A percentile compares a stretch with the other conserved stretches of the same genome.
These are phyloP conservation scores for Metacarcinus magister DNA, from an alignment of 2,888 invertebrate species.

Conservation along the genomic window DNA sequence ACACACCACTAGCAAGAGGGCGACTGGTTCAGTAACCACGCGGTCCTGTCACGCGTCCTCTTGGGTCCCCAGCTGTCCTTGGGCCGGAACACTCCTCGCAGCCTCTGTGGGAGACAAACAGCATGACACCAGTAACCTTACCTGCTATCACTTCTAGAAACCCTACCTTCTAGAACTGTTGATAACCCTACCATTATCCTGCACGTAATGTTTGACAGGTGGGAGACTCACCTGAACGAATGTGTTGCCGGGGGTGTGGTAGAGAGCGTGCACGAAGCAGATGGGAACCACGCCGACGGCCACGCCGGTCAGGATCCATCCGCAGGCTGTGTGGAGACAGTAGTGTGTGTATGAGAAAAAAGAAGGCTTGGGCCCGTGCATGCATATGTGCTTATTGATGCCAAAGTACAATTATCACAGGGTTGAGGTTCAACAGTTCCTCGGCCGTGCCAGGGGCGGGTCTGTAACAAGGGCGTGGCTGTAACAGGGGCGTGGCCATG, in stretches of 20 bases:
- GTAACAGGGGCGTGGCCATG: neutral
- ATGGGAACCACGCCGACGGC: neutral
- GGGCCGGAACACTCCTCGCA: constrained; percentile 86
- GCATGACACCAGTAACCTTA: too few species aligned
- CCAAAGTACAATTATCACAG: neutral
- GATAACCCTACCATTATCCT: too few species aligned
- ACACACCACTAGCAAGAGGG: too few species aligned
- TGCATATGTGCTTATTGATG: neutral
- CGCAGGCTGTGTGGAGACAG: neutral
- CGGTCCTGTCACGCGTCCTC: constrained; percentile 51
- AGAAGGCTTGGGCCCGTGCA: neutral
- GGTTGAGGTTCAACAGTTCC: neutral
- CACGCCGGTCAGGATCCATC: neutral
- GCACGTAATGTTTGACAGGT: too few species aligned
- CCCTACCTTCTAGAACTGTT: too few species aligned
- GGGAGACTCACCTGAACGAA: constrained; percentile 49
- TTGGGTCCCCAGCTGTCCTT: constrained; percentile 89
- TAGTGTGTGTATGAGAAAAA: neutral
- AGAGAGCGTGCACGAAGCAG: neutral
- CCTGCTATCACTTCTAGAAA: too few species aligned
- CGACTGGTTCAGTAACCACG: neutral
- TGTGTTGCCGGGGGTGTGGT: neutral
- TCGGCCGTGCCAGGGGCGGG: neutral
- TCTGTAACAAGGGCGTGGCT: neutral
- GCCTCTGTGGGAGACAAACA: constrained; percentile 84